phyloP scores from a whole-genome alignment of 2,888 invertebrate species.

The Nomada goodeniana region DNA sequence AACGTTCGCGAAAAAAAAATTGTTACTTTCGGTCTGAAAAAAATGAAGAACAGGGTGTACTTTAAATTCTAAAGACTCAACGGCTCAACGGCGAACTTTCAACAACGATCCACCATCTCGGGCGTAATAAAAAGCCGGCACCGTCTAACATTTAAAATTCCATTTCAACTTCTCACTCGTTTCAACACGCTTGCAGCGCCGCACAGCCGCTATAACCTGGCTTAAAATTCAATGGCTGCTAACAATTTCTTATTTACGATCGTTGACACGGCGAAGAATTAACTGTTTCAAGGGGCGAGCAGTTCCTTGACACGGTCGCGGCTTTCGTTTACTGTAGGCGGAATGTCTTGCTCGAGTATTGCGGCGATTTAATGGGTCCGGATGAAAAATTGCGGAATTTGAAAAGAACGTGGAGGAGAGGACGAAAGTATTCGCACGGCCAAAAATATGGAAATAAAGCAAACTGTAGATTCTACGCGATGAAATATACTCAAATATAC shows the following conservation, averaged over 20 bases:
- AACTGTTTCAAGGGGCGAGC: neutral
- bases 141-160: conserved; percentile 43
- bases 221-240: conserved; percentile 38
- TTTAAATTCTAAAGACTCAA: conserved; percentile 10
- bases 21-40: neutral
- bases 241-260: conserved; percentile 45
- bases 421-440: too few relatives aligned
- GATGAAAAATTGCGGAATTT: too few relatives aligned
- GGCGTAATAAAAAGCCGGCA: conserved; percentile 30
- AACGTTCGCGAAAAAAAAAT: neutral
- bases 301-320: neutral
- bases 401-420: too few relatives aligned
- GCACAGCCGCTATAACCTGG: neutral
- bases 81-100: conserved; percentile 16
- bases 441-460: too few relatives aligned
- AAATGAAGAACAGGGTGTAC: neutral
- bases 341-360: too few relatives aligned
- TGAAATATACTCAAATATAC: too few relatives aligned
- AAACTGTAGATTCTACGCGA: too few relatives aligned
- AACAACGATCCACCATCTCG: neutral
- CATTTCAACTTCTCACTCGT: conserved; percentile 47
- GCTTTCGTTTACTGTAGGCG: neutral
- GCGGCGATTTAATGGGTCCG: too few relatives aligned
- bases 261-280: neutral
- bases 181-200: conserved; percentile 23